A percentile compares a stretch with the other conserved stretches of the same genome.
phyloP scores from a whole-genome alignment of 2,113 vertebrate species.

The Tautogolabrus adspersus region DNA sequence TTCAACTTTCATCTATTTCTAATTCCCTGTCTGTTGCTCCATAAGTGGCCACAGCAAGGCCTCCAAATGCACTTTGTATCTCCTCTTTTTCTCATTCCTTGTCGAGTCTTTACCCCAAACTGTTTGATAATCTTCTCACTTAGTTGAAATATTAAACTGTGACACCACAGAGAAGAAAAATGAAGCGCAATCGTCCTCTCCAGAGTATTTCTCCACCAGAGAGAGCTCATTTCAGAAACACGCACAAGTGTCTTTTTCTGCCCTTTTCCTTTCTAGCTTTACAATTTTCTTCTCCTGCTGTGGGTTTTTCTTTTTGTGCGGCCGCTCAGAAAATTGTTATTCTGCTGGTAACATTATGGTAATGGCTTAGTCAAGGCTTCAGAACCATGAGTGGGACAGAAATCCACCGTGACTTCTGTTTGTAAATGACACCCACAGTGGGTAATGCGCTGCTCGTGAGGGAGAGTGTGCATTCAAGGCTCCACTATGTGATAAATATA shows the following conservation, averaged over 20 bases:
- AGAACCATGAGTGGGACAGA: conserved; percentile 37
- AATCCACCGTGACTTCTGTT: conserved; percentile 50
- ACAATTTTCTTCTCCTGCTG: neutral
- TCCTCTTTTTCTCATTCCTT: conserved; percentile 28
- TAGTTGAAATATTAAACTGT: conserved; percentile 31
- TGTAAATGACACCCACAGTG: conserved; percentile 46
- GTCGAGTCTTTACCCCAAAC: conserved; percentile 15
- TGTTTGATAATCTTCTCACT: conserved; percentile 17
- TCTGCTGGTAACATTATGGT: conserved; percentile 32
- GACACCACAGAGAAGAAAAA: conserved; percentile 28
- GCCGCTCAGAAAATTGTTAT: conserved; percentile 18
- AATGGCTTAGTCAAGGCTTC: conserved; percentile 49
- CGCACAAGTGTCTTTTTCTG: neutral
- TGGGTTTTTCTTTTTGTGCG: conserved; percentile 15
- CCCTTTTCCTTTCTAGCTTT: neutral
- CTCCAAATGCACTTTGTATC: conserved; percentile 11
- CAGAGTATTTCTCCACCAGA: conserved; percentile 5
- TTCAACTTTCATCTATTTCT: neutral
- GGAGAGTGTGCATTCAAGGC: neutral
- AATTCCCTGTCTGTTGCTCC: conserved; percentile 11
- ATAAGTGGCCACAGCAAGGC: neutral
- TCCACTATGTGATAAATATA: conserved; percentile 16
- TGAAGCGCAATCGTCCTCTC: conserved; percentile 15
- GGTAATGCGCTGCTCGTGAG: conserved; percentile 21
- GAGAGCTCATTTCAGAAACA: conserved; percentile 13